Base-by-base conservation (phyloP, 2,113 vertebrate genomes). In the Anarhynchus alexandrinus region DNA sequence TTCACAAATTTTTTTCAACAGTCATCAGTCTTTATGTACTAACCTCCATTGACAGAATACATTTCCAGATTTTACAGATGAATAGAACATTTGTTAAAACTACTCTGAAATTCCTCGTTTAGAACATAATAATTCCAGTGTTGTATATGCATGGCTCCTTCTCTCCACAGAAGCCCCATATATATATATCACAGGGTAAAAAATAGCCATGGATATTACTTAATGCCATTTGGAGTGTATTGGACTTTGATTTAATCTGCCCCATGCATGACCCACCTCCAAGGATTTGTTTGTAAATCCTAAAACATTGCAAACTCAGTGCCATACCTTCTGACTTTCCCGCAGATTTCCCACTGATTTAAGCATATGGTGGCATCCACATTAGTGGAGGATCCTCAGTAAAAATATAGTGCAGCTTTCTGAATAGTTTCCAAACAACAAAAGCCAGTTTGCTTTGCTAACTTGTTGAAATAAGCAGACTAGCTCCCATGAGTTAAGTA, bases 31-130 rank as follows among this genome's bases (percentile, higher is more conserved):
- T 95, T 79, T 82, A 88, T 82, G 70, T 65, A 85, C 93, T 65
- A 96, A 91, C 88, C 82, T 82, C 91, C 66, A 93, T 32, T 87
- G 86, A 91, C 77, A 93, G 93, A 91, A 85, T 17, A 43, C 57
- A 85, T 80, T 82, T 85, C 78, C 81, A 89, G 89, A 88, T 82
- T 79, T 86, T 74, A 91, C 70, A 94, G 86, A 94, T 93, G 77
- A 93, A 94, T 69, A 82, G 69, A 93, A 94, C 49, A 73, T 73
- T 86, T 55, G 14, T 91, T 94, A 76, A 91, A 89, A 87, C 43
- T n/a, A 57, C 66, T 89, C 78, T 40, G 18, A 82, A 93, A 93
- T 70, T 87, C 70, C 40, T 85, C 23, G 36, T 87, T 96, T 72
- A 79, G 65, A 86, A 89, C 45, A 69, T 15, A 12, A 5, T 88